Evolutionary conservation across 2,113 vertebrate species (phyloP), one percentile per base, ranked within the genome.

Genomic region (Dunckerocampus dactyliophorus): DNA sequence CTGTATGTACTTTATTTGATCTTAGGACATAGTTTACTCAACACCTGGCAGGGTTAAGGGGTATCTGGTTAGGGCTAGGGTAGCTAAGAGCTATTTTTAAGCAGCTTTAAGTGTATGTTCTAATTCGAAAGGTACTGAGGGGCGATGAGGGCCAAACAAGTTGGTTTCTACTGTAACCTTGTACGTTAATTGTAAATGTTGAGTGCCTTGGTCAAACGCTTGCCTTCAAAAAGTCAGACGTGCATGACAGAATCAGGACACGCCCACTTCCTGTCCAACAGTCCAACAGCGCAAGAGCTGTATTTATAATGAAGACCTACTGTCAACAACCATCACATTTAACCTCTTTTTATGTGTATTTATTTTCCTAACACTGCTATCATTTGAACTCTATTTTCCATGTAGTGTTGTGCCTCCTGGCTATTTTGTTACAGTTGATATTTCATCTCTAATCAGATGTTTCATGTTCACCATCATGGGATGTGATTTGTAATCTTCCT

Each of bases 141-240:
- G 0, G 13, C 52, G 62, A 34, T 60, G 45, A 59, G 62, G 43
- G 6, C 1, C 37, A 34, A 59, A 50, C 43, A 20, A 53, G 58
- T 65, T 24, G 46, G 57, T 69, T 55, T 64, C 16, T 67, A 60
- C 76, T 54, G 16, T 62, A 39, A 56, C 31, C 47, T 37, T 75
- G 60, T 15, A 28, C n/a, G 34, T 57, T 39, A 24, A 49, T 21
- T 67, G 77, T 76, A 59, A 61, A 77, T 69, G 43, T 74, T 19
- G 69, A 84, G 85, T 87, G 85, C 82, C 87, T 87, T 82, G 72
- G 75, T 78, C 56, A 74, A 61, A 58, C 42, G n/a, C 16, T n/a
- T 47, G 47, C 56, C 63, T 69, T 71, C 17, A 63, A 60, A 76
- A 63, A 76, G 34, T 75, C 17, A 20, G 21, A 57, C 8, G 24